Conservation (phyloP, 2,113 vertebrate species). For the Hypocryptadius cinnamomeus region DNA sequence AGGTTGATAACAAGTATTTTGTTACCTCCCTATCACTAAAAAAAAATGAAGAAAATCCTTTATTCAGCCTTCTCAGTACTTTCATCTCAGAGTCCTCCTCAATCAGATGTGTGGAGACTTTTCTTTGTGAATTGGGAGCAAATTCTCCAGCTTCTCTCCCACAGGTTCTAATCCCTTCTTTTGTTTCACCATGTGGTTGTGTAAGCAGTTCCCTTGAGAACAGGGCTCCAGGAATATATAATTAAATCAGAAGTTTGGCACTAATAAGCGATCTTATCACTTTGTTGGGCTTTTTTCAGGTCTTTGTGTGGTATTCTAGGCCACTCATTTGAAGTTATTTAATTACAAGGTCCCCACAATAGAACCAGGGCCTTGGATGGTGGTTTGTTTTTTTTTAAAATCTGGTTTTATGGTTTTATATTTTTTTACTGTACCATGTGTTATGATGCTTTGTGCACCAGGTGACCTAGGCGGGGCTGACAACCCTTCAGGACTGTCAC, state of each 20-base stretch:
- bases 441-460: neutral
- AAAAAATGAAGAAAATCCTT: neutral
- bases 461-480: constrained; percentile 33
- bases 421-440: neutral
- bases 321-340: neutral
- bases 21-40: neutral
- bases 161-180: constrained; percentile 63
- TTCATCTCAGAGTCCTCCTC: neutral
- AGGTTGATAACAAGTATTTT: neutral
- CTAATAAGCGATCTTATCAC: constrained; percentile 57
- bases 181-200: constrained; percentile 61
- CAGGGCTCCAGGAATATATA: constrained; percentile 52
- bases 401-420: neutral
- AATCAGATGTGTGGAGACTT: neutral
- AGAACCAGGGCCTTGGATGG: neutral
- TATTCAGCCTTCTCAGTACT: neutral
- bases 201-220: constrained; percentile 65
- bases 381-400: neutral
- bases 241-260: constrained; percentile 66
- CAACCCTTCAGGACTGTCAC: constrained; percentile 26
- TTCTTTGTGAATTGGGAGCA: constrained; percentile 3
- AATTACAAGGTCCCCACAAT: constrained; percentile 55
- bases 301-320: constrained; percentile 52
- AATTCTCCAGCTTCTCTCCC: constrained; percentile 38
- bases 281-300: constrained; percentile 54